Evolutionary conservation across 2,113 vertebrate genomes (phyloP).

Genomic region (Hepsetus odoe): DNA sequence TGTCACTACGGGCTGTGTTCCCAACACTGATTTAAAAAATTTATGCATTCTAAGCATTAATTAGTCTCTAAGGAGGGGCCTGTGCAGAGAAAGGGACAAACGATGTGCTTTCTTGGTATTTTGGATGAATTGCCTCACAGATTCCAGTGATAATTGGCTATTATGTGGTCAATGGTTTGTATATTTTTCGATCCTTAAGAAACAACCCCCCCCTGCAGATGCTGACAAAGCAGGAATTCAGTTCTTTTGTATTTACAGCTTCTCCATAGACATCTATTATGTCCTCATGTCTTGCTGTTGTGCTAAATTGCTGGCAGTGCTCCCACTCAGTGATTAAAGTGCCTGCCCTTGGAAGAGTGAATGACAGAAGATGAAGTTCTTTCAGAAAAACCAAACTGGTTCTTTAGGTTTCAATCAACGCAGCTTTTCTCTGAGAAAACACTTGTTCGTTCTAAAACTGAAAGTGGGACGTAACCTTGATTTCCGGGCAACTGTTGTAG

Average conservation of each 20-base stretch:
- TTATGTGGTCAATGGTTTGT: neutral
- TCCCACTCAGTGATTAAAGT: conserved; percentile 7
- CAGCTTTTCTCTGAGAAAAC: neutral
- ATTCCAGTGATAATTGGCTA: neutral
- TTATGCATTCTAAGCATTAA: conserved; percentile 21
- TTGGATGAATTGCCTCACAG: neutral
- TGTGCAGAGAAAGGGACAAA: neutral
- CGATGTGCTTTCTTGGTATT: neutral
- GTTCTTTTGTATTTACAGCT: neutral
- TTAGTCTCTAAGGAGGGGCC: neutral
- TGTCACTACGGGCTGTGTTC: conserved; percentile 54
- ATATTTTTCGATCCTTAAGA: neutral
- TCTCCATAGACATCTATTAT: neutral
- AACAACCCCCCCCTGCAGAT: neutral
- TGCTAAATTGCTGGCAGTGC: neutral
- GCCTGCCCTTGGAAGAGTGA: neutral
- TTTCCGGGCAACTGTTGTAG: neutral
- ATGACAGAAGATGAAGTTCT: neutral
- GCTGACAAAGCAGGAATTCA: neutral
- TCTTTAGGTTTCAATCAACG: conserved; percentile 7
- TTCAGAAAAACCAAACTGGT: neutral
- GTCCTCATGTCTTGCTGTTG: neutral
- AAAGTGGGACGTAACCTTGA: neutral
- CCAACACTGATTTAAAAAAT: conserved; percentile 30
- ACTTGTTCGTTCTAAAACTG: no score